A percentile compares a stretch with the other conserved stretches of the same genome.
Evolutionary conservation across 2,888 invertebrate species (phyloP).

Genomic region (Athrips mouffetella): DNA sequence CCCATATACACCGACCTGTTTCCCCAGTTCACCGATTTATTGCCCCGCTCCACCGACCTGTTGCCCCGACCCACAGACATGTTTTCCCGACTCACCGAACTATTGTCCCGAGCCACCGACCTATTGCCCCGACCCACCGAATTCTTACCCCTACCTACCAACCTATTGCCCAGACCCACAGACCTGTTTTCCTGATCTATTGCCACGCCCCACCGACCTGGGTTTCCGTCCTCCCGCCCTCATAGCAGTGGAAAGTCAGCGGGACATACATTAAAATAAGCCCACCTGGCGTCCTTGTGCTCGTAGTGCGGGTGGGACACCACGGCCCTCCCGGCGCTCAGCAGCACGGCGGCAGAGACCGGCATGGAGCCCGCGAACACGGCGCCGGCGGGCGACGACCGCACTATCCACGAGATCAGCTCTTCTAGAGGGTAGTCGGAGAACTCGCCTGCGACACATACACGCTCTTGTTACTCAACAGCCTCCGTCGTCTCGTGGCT

Average conservation of each 20-base stretch:
- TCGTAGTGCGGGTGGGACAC: constrained; percentile 94
- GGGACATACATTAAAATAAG: background rate
- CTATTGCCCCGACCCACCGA: background rate
- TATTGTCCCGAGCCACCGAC: too few species aligned
- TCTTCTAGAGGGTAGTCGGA: constrained; percentile 85
- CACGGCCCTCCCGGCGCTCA: constrained; percentile 86
- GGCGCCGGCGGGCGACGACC: constrained; percentile 79
- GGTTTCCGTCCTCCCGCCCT: background rate
- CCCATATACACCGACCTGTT: too few species aligned
- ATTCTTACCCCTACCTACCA: background rate
- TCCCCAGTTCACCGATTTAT: too few species aligned
- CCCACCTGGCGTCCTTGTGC: constrained; percentile 85
- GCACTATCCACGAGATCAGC: constrained; percentile 86
- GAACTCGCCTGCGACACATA: constrained; percentile 83
- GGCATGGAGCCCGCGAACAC: constrained; percentile 94
- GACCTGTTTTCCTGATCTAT: too few species aligned
- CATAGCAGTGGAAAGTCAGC: too few species aligned
- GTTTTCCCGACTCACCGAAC: too few species aligned
- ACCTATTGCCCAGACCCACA: background rate
- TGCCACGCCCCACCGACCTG: background rate
- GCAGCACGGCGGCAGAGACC: constrained; percentile 87
- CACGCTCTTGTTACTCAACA: too few species aligned
- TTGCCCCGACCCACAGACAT: too few species aligned
- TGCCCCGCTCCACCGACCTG: too few species aligned
- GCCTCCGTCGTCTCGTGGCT: too few species aligned